Evolutionary conservation across 2,888 invertebrate species (phyloP).

Genomic region (Perdita meconis): DNA sequence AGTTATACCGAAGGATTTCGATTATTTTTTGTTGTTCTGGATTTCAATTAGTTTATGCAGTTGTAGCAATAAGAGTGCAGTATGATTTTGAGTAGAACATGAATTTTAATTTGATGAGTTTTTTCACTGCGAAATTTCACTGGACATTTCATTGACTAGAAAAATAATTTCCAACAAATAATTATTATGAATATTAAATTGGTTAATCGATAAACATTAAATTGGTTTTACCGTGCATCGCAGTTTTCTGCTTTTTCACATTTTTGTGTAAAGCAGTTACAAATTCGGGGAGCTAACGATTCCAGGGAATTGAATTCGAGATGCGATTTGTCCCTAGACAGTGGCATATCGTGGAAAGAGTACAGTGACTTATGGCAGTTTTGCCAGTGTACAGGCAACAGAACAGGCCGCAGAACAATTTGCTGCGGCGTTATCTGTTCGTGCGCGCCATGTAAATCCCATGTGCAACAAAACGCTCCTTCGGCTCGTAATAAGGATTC

Average conservation of each 20-base stretch:
- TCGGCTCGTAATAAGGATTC: slow-evolving; percentile 43
- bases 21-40: too few species aligned
- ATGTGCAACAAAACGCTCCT: slow-evolving; percentile 32
- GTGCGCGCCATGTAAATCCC: slow-evolving; percentile 55
- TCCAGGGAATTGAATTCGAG: slow-evolving; percentile 66
- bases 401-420: slow-evolving; percentile 47
- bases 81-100: too few species aligned
- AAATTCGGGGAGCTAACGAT: slow-evolving; percentile 59
- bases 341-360: slow-evolving; percentile 37
- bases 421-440: slow-evolving; percentile 64
- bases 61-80: too few species aligned
- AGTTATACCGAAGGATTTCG: too few species aligned
- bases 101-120: too few species aligned
- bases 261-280: slow-evolving; percentile 41
- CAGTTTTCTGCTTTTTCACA: not conserved
- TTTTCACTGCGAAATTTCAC: too few species aligned
- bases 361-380: slow-evolving; percentile 61
- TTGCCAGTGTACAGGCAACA: slow-evolving; percentile 36
- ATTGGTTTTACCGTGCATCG: not conserved
- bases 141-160: too few species aligned
- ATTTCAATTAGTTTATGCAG: too few species aligned
- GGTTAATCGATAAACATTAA: too few species aligned
- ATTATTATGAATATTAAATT: too few species aligned
- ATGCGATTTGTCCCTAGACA: slow-evolving; percentile 63
- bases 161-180: too few species aligned